Conservation (phyloP, 2,797 vertebrate genomes). For the Anabas testudineus region DNA sequence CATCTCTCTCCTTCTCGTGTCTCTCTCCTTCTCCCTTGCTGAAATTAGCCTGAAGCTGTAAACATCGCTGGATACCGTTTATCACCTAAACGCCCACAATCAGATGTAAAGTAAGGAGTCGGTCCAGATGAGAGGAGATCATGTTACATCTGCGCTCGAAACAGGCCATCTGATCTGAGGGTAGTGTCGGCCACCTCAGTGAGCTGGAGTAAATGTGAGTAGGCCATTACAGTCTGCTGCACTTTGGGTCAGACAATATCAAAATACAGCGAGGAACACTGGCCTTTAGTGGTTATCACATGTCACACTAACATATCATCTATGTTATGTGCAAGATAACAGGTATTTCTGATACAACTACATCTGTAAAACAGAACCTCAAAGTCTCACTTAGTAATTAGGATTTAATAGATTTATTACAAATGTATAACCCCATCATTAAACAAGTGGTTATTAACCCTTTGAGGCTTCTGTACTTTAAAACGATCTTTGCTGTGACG, state of each 20-base stretch:
- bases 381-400: neutral
- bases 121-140: slow-evolving; percentile 62
- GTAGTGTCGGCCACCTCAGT: slow-evolving; percentile 53
- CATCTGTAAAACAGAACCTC: neutral
- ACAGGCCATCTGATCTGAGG: slow-evolving; percentile 67
- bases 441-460: neutral
- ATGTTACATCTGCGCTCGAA: slow-evolving; percentile 54
- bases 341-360: neutral
- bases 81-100: slow-evolving; percentile 21
- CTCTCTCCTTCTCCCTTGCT: neutral
- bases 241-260: slow-evolving; percentile 51
- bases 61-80: slow-evolving; percentile 45
- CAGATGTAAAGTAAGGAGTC: slow-evolving; percentile 57
- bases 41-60: slow-evolving; percentile 47
- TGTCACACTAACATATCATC: slow-evolving; percentile 9
- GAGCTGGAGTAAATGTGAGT: slow-evolving; percentile 59
- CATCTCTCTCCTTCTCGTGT: slow-evolving; percentile 2
- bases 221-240: slow-evolving; percentile 40
- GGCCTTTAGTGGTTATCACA: slow-evolving; percentile 23
- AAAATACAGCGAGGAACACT: slow-evolving; percentile 27
- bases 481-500: slow-evolving; percentile 4
- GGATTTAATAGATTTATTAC: neutral
- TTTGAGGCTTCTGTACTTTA: neutral
- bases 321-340: neutral
- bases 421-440: neutral